A percentile compares a stretch with the other conserved stretches of the same genome.
Evolutionary conservation across 2,113 vertebrate genomes (phyloP).

Genomic region (Chascanopsetta lugubris): DNA sequence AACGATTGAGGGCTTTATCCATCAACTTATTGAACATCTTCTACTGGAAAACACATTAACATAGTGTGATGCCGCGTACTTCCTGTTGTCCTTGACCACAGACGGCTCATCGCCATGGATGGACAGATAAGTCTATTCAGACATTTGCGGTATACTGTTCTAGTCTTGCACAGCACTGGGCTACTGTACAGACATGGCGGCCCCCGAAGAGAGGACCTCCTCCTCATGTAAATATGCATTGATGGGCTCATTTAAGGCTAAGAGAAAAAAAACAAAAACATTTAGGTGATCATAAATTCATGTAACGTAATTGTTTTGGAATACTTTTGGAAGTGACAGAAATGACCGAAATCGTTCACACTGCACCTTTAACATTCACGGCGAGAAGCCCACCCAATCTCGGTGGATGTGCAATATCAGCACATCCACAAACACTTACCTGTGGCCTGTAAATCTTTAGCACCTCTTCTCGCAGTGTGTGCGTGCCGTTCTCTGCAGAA

Average conservation of each 20-base stretch:
- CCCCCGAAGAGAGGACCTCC: too few species aligned
- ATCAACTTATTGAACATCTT: conserved; percentile 32
- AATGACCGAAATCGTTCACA: too few species aligned
- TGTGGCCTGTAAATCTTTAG: not conserved
- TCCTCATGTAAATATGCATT: too few species aligned
- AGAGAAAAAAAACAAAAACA: too few species aligned
- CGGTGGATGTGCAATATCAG: not conserved
- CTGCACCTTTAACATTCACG: not conserved
- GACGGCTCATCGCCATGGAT: conserved; percentile 1
- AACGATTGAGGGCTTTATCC: conserved; percentile 27
- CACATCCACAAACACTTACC: not conserved
- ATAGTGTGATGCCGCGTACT: conserved; percentile 3
- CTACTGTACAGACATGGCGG: too few species aligned
- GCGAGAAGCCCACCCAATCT: not conserved
- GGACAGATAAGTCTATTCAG: not conserved
- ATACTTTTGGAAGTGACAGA: too few species aligned
- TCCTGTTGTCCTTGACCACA: conserved; percentile 32
- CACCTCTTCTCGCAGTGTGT: not conserved
- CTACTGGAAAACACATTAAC: conserved; percentile 16
- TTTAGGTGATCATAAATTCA: too few species aligned
- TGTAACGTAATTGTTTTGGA: too few species aligned
- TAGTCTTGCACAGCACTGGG: not conserved
- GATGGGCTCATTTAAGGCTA: too few species aligned
- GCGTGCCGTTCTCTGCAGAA: not conserved
- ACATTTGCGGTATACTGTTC: not conserved